Evolutionary conservation across 2,797 vertebrate genomes (phyloP).

Genomic region (Oreonectes daqikongensis): DNA sequence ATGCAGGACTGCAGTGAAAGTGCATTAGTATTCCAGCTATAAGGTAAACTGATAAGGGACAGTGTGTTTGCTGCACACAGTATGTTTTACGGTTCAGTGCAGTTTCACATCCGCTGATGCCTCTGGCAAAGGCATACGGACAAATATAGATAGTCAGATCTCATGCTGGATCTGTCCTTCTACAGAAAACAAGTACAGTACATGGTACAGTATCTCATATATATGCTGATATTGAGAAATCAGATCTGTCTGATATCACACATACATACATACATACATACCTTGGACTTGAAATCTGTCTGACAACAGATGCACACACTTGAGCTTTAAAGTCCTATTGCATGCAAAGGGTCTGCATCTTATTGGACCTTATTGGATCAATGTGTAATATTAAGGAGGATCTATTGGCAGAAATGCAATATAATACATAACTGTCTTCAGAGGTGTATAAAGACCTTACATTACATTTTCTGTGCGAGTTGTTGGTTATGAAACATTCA

Average conservation of each 20-base stretch:
- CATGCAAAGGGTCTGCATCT: too few species aligned
- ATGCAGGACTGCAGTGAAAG: slow-evolving; percentile 57
- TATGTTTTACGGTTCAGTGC: slow-evolving; percentile 33
- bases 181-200: neutral
- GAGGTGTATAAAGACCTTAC: too few species aligned
- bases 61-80: slow-evolving; percentile 22
- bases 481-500: slow-evolving; percentile 48
- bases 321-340: too few species aligned
- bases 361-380: too few species aligned
- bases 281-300: too few species aligned
- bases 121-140: slow-evolving; percentile 30
- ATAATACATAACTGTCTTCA: too few species aligned
- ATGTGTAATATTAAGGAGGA: too few species aligned
- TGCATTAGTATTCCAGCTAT: slow-evolving; percentile 57
- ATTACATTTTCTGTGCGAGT: slow-evolving; percentile 18
- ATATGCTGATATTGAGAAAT: neutral
- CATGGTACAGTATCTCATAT: neutral
- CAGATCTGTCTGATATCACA: neutral
- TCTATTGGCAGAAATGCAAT: too few species aligned
- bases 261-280: neutral
- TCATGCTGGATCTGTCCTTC: neutral
- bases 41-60: slow-evolving; percentile 34
- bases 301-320: too few species aligned
- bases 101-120: neutral
- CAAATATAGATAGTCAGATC: slow-evolving; percentile 25